These are phyloP conservation scores for Drosophila tsacasi DNA, from an alignment of 1,140 invertebrate species.

Conservation along the genomic window DNA sequence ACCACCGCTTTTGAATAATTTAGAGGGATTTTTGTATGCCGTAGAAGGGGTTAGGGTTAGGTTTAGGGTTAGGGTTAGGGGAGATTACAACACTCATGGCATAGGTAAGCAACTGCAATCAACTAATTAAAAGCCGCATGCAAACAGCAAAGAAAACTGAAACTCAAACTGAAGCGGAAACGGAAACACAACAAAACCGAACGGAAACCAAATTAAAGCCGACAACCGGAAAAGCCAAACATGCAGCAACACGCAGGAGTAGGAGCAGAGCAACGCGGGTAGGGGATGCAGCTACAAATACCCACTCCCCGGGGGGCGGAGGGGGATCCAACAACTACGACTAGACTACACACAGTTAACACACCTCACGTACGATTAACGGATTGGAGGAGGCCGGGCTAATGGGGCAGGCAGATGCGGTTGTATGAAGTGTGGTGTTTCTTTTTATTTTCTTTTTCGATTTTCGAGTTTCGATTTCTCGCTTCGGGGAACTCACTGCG, in stretches of 20 bases:
- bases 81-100: constrained; percentile 2
- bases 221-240: constrained; percentile 30
- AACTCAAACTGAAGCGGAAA: constrained; percentile 17
- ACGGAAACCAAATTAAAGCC: constrained; percentile 36
- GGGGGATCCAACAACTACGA: constrained; percentile 18
- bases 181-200: constrained; percentile 5
- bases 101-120: constrained; percentile 66
- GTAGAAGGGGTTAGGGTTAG: neutral
- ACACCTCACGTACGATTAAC: constrained; percentile 37
- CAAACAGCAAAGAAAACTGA: constrained; percentile 47
- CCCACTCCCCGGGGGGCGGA: constrained; percentile 13
- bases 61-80: constrained; percentile 4
- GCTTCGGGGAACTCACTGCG: constrained; percentile 72
- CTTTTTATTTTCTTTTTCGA: constrained; percentile 36
- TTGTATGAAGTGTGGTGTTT: constrained; percentile 57
- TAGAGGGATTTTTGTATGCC: neutral
- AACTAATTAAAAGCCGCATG: constrained; percentile 76
- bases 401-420: constrained; percentile 62
- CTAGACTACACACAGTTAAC: constrained; percentile 45
- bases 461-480: constrained; percentile 35
- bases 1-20: constrained; percentile 21
- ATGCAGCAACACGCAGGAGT: constrained; percentile 52
- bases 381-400: constrained; percentile 45
- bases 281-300: constrained; percentile 16
- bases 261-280: neutral